phyloP scores from a whole-genome alignment of 2,888 invertebrate genomes.

The Boloria selene region DNA sequence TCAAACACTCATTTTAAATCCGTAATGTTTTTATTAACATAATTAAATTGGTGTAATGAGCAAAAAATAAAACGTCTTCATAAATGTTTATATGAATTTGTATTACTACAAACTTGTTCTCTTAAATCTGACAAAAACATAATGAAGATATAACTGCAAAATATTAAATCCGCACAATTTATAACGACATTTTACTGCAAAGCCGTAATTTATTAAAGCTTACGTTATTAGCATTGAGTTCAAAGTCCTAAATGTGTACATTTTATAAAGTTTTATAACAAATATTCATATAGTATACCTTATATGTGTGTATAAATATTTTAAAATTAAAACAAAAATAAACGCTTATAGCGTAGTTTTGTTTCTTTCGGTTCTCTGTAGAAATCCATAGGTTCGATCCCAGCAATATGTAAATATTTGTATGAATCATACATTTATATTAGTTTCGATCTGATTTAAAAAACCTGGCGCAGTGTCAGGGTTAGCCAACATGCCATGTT shows the following conservation, averaged over 20 bases:
- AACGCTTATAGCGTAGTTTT: no score
- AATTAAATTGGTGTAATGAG: slow-evolving; percentile 2
- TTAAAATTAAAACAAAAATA: no score
- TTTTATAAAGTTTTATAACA: slow-evolving; percentile 8
- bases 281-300: background rate
- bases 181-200: slow-evolving; percentile 6
- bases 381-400: no score
- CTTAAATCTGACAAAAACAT: slow-evolving; percentile 3
- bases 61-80: slow-evolving; percentile 8
- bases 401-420: no score
- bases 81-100: background rate
- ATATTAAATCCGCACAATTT: slow-evolving; percentile 10
- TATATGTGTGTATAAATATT: no score
- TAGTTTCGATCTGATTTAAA: no score
- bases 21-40: slow-evolving; percentile 4
- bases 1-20: background rate
- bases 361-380: no score
- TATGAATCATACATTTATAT: no score
- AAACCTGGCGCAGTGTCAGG: no score
- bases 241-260: slow-evolving; percentile 30
- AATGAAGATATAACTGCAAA: slow-evolving; percentile 3
- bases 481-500: no score
- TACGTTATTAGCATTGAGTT: slow-evolving; percentile 19
- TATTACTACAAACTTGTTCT: background rate
- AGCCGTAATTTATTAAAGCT: slow-evolving; percentile 7